phyloP scores from a whole-genome alignment of 2,113 vertebrate genomes.

The Callionymus lyra region DNA sequence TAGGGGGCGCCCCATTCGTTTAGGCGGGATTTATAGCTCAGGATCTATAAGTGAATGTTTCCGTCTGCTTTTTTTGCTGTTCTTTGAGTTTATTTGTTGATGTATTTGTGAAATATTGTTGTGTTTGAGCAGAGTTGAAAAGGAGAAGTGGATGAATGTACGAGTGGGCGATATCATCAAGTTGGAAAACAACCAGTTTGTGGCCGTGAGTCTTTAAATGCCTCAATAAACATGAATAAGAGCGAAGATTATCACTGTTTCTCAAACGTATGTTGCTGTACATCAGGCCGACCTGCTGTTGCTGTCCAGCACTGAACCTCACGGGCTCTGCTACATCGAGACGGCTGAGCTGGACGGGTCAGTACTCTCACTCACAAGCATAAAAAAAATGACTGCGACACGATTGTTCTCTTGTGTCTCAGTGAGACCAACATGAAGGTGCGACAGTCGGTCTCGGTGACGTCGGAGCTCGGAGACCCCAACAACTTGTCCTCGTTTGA shows the following conservation, averaged over 20 bases:
- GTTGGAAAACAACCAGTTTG: slow-evolving; percentile 93
- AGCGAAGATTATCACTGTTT: not conserved
- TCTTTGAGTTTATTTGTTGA: no score
- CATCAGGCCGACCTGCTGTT: slow-evolving; percentile 90
- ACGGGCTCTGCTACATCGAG: slow-evolving; percentile 93
- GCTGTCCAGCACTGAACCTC: slow-evolving; percentile 91
- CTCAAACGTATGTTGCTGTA: slow-evolving; percentile 8
- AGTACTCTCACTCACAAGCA: slow-evolving; percentile 27
- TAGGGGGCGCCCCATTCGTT: no score
- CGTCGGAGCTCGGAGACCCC: slow-evolving; percentile 75
- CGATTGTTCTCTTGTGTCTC: slow-evolving; percentile 22
- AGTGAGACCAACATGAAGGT: slow-evolving; percentile 97
- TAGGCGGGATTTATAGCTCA: no score
- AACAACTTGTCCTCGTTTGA: slow-evolving; percentile 78
- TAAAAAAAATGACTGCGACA: slow-evolving; percentile 10
- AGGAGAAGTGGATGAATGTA: slow-evolving; percentile 94
- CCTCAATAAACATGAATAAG: not conserved
- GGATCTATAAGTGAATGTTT: no score
- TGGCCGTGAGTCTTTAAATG: slow-evolving; percentile 73
- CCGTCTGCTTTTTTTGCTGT: no score
- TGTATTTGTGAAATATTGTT: not conserved
- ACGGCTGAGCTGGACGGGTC: slow-evolving; percentile 93
- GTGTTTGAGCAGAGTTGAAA: slow-evolving; percentile 69
- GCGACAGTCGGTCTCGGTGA: slow-evolving; percentile 82
- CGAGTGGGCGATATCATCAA: slow-evolving; percentile 91